Conservation (phyloP, 2,113 vertebrate genomes). For the Sclerurus mexicanus region DNA sequence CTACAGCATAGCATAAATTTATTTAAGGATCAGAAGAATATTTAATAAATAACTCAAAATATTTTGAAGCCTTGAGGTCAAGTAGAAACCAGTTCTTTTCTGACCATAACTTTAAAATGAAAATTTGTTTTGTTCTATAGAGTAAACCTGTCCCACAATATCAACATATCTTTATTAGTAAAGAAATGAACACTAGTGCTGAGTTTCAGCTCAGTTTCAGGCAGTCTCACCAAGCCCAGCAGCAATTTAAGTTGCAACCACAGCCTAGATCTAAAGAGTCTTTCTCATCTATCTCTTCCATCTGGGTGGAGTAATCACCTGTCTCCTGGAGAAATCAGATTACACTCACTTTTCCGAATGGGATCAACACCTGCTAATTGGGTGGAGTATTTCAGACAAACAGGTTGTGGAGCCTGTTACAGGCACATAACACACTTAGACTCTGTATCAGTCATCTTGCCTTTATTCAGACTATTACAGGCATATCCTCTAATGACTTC, state of each 20-base stretch:
- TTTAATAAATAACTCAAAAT: background rate
- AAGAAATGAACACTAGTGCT: background rate
- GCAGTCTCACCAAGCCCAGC: background rate
- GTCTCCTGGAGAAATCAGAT: slow-evolving; percentile 6
- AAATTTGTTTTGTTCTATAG: background rate
- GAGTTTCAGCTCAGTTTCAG: background rate
- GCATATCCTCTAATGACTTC: background rate
- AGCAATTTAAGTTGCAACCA: slow-evolving; percentile 26
- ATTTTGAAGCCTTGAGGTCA: background rate
- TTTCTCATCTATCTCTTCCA: background rate
- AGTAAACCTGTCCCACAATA: background rate
- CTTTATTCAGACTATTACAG: background rate
- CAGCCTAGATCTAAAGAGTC: slow-evolving; percentile 30
- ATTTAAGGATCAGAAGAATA: background rate
- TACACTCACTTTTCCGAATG: background rate
- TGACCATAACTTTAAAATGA: background rate
- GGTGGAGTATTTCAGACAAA: slow-evolving; percentile 10
- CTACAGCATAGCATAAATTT: background rate
- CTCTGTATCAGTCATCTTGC: background rate
- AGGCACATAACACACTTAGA: background rate
- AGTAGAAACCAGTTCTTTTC: background rate
- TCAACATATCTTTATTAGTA: background rate
- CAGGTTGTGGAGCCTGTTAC: background rate
- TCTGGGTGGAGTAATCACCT: slow-evolving; percentile 18
- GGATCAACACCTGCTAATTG: slow-evolving; percentile 33